A percentile compares a stretch with the other conserved stretches of the same genome.
Evolutionary conservation across 1,140 invertebrate species (phyloP).

Genomic region (Zaprionus ornatus): DNA sequence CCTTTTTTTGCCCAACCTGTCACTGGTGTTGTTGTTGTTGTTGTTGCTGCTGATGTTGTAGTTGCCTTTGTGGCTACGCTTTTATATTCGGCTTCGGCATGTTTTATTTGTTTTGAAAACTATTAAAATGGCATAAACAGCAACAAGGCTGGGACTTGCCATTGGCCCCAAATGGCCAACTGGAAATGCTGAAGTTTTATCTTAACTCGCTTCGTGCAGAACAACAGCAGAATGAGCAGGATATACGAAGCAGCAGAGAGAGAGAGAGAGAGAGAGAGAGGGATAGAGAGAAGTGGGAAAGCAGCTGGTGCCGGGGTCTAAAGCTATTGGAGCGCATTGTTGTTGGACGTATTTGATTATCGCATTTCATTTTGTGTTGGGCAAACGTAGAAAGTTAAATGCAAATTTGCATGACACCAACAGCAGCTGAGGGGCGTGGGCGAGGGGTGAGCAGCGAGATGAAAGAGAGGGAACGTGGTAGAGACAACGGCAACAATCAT

Average conservation of each 20-base stretch:
- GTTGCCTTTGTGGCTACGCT: constrained; percentile 45
- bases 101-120: constrained; percentile 78
- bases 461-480: neutral
- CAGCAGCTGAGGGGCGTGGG: constrained; percentile 25
- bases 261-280: neutral
- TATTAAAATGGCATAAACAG: constrained; percentile 80
- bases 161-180: constrained; percentile 43
- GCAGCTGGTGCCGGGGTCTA: constrained; percentile 25
- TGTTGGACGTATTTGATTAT: constrained; percentile 79
- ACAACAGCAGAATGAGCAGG: neutral
- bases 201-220: constrained; percentile 42
- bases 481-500: constrained; percentile 67
- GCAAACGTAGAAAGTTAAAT: constrained; percentile 79
- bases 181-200: constrained; percentile 75
- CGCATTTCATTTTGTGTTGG: constrained; percentile 79
- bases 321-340: constrained; percentile 66
- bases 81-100: constrained; percentile 49
- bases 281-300: neutral
- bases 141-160: constrained; percentile 48
- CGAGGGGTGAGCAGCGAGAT: neutral
- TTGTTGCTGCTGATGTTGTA: constrained; percentile 15
- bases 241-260: neutral
- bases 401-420: constrained; percentile 79
- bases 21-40: constrained; percentile 7
- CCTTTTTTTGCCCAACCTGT: constrained; percentile 18